Evolutionary conservation across 2,888 invertebrate species (phyloP), one percentile per base, ranked within the genome.

Genomic region (Nebria salina): DNA sequence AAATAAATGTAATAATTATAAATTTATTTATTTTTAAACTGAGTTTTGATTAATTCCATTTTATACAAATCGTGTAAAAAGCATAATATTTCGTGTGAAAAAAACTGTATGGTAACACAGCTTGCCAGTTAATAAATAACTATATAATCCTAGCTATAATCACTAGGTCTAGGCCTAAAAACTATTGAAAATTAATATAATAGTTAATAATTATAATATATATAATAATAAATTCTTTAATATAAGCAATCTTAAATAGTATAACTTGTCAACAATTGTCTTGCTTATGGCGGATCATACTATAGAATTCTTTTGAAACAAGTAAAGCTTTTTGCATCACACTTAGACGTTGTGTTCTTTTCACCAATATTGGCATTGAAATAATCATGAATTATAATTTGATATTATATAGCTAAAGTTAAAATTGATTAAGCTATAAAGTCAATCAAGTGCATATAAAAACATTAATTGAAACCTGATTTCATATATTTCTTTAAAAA

Each of bases 41-140:
- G 13, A 54, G 54, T 54, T 8, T 54, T 54, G 54, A 54, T 11
- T 54, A 54, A 54, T 11, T 54, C 54, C 54, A 54, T 54, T 54
- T 54, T 54, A 74, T 42, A 42, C 43, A 20, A 74, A 75, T 75
- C 26, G 41, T 76, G 41, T 65, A 41, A 77, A 72, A 13, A 72
- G 68, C 42, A 42, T 26, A 70, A 54, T 26, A 54, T 77, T 77
- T 77, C 20, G 76, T 76, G 42, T n/a, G 43, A 76, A 72, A 72
- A 77, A 15, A 54, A 25, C 20, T 25, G 43, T 64, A 79, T 79
- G 79, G 79, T 79, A 79, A 79, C 79, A 79, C 79, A 79, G 79
- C 68, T 79, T 79, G 68, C 75, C 43, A 34, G 26, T 74, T 65
- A 79, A 79, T 79, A 79, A 79, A 79, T 79, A 79, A 75, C 75